Base-by-base conservation (phyloP, 2,888 invertebrate genomes). In the Meghimatium bilineatum region DNA sequence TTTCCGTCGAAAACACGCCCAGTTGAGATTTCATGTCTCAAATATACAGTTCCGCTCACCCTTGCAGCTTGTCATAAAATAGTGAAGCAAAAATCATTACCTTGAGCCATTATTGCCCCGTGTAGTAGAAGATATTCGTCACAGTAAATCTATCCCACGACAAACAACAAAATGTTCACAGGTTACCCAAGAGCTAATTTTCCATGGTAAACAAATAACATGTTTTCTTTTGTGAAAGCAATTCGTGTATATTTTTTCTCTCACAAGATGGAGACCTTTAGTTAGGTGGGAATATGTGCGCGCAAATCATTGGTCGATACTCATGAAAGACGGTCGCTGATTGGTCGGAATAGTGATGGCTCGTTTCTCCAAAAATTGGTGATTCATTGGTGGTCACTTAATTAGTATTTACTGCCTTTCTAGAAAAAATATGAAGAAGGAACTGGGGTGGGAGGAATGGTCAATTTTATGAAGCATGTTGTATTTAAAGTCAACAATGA, bases 251-350 rank as follows among this genome's bases (percentile, higher is more conserved):
- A 71, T 71, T 71, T 71, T 71, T 71, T 66, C 71, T 71, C 38
- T 8, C 74, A n/a, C 74, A 74, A 74, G 74, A 74, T 74, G 74
- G 74, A 52, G 52, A 52, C 52, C 52, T 74, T 52, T 8, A 32
- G 74, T 52, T 74, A 1, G 29, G 29, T 52, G 74, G 52, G 52
- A 74, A 74, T 74, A 74, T 52, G 52, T 52, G 74, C 52, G 32
- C 44, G 17, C 72, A 72, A 49, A 23, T 52, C 52, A 74, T 74
- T 74, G 74, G 74, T 74, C 74, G 52, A 52, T 34, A 52, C 74
- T 17, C 52, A 52, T 32, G 74, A 74, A 74, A 74, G 52, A 52
- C 74, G 20, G 26, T 5, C 74, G 14, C 32, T 44, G 23, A 74
- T 74, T 74, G 74, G 74, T 74, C 2, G 74, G 74, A 17, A 52